Evolutionary conservation across 1,140 invertebrate genomes (phyloP), one percentile per base, ranked within the genome.

Genomic region (Heliothis subflexa): DNA sequence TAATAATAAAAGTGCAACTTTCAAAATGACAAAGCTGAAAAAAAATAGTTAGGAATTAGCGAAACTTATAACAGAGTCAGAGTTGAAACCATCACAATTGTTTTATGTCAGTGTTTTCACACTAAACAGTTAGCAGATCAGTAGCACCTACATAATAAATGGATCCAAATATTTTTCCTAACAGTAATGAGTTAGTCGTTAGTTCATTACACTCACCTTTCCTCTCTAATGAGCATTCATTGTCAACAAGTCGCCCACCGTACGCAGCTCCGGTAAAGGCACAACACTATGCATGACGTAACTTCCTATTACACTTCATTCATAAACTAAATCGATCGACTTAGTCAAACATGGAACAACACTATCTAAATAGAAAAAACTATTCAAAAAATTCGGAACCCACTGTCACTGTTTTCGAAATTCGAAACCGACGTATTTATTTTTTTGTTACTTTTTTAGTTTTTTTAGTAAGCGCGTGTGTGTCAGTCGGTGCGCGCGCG

Each of bases 241-340:
- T 91, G 93, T 94, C 90, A 91, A 88, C 88, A 88, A 90, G 90
- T 84, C 87, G 81, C 86, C 87, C 89, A 86, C 85, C 83, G 81
- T 81, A 78, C 79, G 80, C 14, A 54, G 52, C 81, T 81, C 83
- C 81, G 81, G 79, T 80, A 84, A 86, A 87, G 86, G 86, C 91
- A 92, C 91, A 93, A 89, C 92, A 93, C 91, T 93, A 93, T 78
- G 78, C 93, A 94, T 94, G 90, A 92, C 91, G 91, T 94, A 92
- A 93, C 91, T 90, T 91, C 89, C 90, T 89, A 89, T 76, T 57
- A 73, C 90, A 89, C 91, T 92, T 88, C 93, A 94, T 94, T 94
- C 93, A 94, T 92, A 90, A 93, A 91, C 85, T 80, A 83, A 81
- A 86, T 87, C 84, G 84, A 89, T 86, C 83, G 82, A 88, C 87